Conservation (phyloP, 2,888 invertebrate genomes). For the Melikaiella ostensackeni region DNA sequence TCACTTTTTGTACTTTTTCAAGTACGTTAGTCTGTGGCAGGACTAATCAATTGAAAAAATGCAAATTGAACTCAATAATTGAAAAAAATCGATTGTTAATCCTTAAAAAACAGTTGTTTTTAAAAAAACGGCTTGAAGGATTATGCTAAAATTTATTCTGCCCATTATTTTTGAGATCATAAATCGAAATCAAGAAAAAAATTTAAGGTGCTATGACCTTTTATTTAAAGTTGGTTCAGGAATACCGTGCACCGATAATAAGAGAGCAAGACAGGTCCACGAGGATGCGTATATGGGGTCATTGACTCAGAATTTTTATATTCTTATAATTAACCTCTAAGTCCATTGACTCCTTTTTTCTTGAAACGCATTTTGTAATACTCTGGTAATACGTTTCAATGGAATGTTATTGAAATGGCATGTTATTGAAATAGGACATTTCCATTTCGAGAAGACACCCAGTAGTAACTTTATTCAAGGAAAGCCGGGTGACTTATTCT, state of each 20-base stretch:
- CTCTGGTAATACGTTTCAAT: slow-evolving; percentile 5
- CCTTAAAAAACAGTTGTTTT: too few relatives aligned
- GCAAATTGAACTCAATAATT: too few relatives aligned
- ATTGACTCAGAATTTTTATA: slow-evolving; percentile 20
- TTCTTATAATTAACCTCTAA: slow-evolving; percentile 2
- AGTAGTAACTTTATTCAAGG: not conserved
- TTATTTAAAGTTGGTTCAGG: too few relatives aligned
- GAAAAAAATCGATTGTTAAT: too few relatives aligned
- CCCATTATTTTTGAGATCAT: too few relatives aligned
- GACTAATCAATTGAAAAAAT: too few relatives aligned
- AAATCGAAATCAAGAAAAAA: too few relatives aligned
- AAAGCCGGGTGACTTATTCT: not conserved
- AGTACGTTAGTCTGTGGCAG: too few relatives aligned
- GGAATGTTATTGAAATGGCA: not conserved
- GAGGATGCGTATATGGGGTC: slow-evolving; percentile 1
- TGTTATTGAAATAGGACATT: not conserved
- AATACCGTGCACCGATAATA: slow-evolving; percentile 18
- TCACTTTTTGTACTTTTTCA: too few relatives aligned
- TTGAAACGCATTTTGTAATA: not conserved
- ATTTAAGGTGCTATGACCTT: too few relatives aligned
- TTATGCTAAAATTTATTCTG: too few relatives aligned
- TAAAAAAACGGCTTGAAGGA: too few relatives aligned
- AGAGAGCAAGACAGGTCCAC: not conserved
- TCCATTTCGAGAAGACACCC: not conserved
- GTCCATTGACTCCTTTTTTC: not conserved